Conservation (phyloP, 2,888 invertebrate species). For the Serrognathus titanus region DNA sequence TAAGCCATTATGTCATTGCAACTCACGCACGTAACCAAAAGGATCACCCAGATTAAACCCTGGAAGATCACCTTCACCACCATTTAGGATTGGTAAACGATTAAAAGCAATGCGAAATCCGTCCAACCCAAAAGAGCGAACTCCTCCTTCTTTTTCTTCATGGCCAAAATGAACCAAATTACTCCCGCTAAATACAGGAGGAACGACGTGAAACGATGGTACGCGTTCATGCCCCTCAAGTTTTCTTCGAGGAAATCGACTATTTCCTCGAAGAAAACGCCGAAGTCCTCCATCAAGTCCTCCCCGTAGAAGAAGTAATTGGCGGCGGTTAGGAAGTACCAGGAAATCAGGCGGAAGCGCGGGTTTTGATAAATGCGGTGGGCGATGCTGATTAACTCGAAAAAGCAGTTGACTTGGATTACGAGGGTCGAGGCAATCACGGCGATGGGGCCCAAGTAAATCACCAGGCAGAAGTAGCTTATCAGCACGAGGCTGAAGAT, state of each 20-base stretch:
- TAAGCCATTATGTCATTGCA: constrained; percentile 99
- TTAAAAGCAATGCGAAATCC: constrained; percentile 92
- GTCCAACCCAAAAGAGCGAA: constrained; percentile 99
- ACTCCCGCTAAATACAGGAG: constrained; percentile 92
- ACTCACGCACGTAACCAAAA: constrained; percentile 97
- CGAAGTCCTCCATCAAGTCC: constrained; percentile 93
- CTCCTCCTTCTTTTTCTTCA: constrained; percentile 95
- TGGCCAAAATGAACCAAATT: constrained; percentile 93
- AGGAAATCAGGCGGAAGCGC: constrained; percentile 95
- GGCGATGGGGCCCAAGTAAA: constrained; percentile 90
- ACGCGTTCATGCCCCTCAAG: constrained; percentile 80
- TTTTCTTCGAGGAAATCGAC: too few relatives aligned
- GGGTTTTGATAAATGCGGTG: constrained; percentile 94
- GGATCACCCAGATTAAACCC: constrained; percentile 89
- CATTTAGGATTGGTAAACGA: constrained; percentile 95
- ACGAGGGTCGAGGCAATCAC: constrained; percentile 89
- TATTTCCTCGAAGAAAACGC: constrained; percentile 71
- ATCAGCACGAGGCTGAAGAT: constrained; percentile 95
- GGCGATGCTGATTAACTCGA: constrained; percentile 97
- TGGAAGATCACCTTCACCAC: constrained; percentile 97
- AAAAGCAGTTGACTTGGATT: constrained; percentile 98
- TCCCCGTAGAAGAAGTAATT: constrained; percentile 99
- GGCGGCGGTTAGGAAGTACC: constrained; percentile 96
- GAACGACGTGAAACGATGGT: constrained; percentile 96
- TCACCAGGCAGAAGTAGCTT: constrained; percentile 80